phyloP scores from a whole-genome alignment of 2,113 vertebrate species.

The Butorides virescens region DNA sequence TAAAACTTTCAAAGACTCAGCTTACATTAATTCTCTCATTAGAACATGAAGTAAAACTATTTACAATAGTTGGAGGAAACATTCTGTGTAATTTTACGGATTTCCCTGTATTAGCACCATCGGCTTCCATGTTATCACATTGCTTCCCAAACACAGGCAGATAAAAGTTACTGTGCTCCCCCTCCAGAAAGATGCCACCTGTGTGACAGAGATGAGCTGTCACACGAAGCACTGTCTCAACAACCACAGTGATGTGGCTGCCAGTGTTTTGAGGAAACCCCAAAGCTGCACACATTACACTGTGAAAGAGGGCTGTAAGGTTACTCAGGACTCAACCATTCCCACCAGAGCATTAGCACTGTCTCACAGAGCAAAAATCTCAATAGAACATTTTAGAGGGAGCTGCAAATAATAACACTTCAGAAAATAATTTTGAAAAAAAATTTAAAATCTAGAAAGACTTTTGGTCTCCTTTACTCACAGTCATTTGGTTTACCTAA shows the following conservation, averaged over 20 bases:
- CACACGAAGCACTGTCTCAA: neutral
- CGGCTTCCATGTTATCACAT: fast-evolving
- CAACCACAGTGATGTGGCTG: neutral
- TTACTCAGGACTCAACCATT: neutral
- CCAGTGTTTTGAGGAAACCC: neutral
- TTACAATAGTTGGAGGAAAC: neutral
- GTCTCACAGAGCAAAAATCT: neutral
- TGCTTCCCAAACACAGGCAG: neutral
- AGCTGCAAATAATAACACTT: neutral
- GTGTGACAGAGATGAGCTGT: neutral
- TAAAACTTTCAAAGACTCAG: neutral
- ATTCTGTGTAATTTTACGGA: fast-evolving
- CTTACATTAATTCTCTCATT: neutral
- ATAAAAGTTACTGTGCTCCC: neutral
- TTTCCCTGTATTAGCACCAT: neutral
- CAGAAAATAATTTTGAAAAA: neutral
- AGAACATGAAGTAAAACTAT: neutral
- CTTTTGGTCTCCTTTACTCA: neutral
- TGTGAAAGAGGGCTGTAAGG: neutral
- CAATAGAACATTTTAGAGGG: neutral
- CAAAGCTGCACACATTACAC: neutral
- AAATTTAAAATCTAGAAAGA: neutral
- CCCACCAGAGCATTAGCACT: neutral
- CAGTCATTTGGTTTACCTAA: neutral
- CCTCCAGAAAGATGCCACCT: neutral